Evolutionary conservation across 2,113 vertebrate genomes (phyloP).

Genomic region (Prunella himalayana): DNA sequence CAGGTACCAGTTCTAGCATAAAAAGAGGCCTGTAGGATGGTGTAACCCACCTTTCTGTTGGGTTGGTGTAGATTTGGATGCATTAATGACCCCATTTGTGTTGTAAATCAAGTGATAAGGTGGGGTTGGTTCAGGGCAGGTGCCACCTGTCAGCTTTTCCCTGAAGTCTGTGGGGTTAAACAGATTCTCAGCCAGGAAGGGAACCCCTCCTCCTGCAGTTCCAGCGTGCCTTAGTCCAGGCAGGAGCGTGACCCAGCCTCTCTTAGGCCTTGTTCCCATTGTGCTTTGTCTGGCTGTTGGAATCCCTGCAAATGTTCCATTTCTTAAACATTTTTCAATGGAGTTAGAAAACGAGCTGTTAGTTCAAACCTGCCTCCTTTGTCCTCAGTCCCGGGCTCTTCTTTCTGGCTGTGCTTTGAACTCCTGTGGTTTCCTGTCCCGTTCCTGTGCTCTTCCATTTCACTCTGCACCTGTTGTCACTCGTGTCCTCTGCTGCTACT

Average conservation of each 20-base stretch:
- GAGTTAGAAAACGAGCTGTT: accelerated
- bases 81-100: neutral
- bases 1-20: neutral
- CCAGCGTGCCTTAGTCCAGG: neutral
- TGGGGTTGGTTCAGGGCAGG: neutral
- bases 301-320: accelerated
- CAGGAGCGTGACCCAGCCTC: neutral
- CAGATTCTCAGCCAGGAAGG: neutral
- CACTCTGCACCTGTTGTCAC: neutral
- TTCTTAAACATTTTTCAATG: accelerated
- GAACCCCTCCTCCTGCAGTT: neutral
- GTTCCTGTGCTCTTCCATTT: neutral
- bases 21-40: neutral
- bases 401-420: neutral
- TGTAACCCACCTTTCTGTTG: accelerated
- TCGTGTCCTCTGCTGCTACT: accelerated
- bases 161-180: neutral
- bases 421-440: neutral
- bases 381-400: accelerated
- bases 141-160: neutral
- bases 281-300: neutral
- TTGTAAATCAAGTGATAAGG: neutral
- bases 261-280: accelerated
- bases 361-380: neutral
- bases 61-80: accelerated